Evolutionary conservation across 2,888 invertebrate species (phyloP), one percentile per base, ranked within the genome.

Genomic region (Marasmarcha lunaedactyla): DNA sequence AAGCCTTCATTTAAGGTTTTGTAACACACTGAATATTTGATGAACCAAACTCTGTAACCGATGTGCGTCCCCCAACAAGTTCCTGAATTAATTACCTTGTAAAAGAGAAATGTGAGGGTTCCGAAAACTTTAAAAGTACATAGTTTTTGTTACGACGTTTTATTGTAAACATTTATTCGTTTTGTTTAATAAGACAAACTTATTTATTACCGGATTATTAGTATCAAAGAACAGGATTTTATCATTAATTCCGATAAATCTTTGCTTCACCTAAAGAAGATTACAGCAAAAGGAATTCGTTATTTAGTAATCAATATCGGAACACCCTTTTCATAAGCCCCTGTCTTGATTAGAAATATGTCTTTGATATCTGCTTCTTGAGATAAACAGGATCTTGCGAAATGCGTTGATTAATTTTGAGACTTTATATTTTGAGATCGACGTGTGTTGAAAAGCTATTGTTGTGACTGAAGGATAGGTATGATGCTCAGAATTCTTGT

Each of bases 11-110:
- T 67, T 63, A 68, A 74, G 71, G 70, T 65, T 62, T 57, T 63
- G 63, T 63, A 61, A 57, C 66, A 63, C 63, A 62, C 63, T 77
- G 74, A 72, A 77, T 77, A 74, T 71, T 77, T 76, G 60, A 77
- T 65, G 58, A 60, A 49, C 44, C 59, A 54, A 57, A 58, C 55
- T 50, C 49, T 53, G 59, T 55, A 57, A 53, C 57, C 59, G 54
- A 55, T 58, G 65, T 55, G 50, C 54, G 46, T 50, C 50, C 50
- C 46, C 42, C 45, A 46, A 48, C 50, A 47, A 57, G 59, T 63
- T 60, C 60, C 63, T 58, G 60, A 63, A 69, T 71, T 71, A 68
- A 72, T 71, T 67, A 60, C 43, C 43, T 46, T 42, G 30, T 30
- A 30, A 30, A 30, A 9, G 30, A 30, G 9, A n/a, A 20, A 20